These are phyloP conservation scores for Genyomyrus donnyi DNA, from an alignment of 2,113 vertebrate genomes.

Conservation along the genomic window DNA sequence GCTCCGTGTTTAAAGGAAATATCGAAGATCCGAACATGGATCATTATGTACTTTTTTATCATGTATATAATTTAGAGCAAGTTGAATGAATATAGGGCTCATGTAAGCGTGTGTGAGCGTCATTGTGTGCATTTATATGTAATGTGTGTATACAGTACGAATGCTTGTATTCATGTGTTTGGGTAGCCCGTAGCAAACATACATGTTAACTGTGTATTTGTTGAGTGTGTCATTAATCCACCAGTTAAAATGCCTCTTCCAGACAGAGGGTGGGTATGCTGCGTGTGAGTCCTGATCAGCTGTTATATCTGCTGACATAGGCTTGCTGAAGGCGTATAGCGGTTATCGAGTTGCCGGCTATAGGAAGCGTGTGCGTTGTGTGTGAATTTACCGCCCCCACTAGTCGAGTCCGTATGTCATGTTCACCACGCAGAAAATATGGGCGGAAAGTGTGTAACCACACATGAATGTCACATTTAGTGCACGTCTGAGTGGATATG, in stretches of 20 bases:
- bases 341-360: neutral
- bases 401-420: neutral
- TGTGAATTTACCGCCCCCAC: neutral
- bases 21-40: neutral
- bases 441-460: neutral
- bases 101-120: slow-evolving; percentile 9
- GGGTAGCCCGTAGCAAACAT: neutral
- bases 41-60: neutral
- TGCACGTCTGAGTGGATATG: neutral
- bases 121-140: neutral
- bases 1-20: neutral
- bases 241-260: neutral
- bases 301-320: neutral
- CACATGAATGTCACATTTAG: neutral
- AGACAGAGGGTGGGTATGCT: neutral
- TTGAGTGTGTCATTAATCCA: neutral
- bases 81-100: neutral
- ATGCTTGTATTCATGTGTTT: neutral
- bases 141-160: neutral
- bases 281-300: neutral
- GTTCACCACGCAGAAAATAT: neutral
- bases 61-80: neutral
- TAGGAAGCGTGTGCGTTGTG: neutral
- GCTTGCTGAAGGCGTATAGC: neutral
- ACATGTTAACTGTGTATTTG: slow-evolving; percentile 1